These are phyloP conservation scores for Ylistrum balloti DNA, from an alignment of 1,140 invertebrate species.

Conservation along the genomic window DNA sequence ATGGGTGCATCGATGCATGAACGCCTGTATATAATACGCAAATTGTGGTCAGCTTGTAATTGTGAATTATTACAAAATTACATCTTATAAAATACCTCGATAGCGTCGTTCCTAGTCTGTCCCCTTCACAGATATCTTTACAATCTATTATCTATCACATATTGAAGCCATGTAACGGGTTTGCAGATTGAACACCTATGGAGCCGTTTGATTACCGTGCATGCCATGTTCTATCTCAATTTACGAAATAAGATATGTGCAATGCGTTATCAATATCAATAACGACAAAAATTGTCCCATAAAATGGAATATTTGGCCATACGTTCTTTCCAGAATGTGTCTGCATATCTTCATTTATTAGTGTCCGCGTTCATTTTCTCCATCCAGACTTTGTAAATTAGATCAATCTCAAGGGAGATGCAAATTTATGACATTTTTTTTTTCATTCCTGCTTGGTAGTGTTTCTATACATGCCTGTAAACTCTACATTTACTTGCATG, in stretches of 20 bases:
- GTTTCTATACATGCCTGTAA: background rate
- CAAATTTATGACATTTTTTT: background rate
- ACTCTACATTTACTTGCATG: background rate
- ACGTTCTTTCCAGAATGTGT: conserved; percentile 25
- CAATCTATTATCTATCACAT: background rate
- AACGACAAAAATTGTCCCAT: background rate
- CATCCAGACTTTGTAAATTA: background rate
- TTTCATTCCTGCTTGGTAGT: background rate
- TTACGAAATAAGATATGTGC: background rate
- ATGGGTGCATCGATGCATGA: too few relatives aligned
- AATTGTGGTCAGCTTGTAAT: too few relatives aligned
- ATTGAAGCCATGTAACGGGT: background rate
- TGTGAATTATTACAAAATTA: background rate
- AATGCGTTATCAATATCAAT: conserved; percentile 28
- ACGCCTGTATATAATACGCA: too few relatives aligned
- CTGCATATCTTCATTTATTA: conserved; percentile 20
- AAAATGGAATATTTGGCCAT: background rate
- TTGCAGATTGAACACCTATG: background rate
- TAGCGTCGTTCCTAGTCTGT: background rate
- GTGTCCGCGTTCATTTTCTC: background rate
- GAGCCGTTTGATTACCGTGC: background rate
- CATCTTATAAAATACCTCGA: background rate
- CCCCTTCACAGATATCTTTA: background rate
- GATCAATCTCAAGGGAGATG: background rate
- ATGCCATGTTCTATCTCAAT: conserved; percentile 20